Evolutionary conservation across 2,797 vertebrate genomes (phyloP).

Genomic region (Hafferia zeledoni): DNA sequence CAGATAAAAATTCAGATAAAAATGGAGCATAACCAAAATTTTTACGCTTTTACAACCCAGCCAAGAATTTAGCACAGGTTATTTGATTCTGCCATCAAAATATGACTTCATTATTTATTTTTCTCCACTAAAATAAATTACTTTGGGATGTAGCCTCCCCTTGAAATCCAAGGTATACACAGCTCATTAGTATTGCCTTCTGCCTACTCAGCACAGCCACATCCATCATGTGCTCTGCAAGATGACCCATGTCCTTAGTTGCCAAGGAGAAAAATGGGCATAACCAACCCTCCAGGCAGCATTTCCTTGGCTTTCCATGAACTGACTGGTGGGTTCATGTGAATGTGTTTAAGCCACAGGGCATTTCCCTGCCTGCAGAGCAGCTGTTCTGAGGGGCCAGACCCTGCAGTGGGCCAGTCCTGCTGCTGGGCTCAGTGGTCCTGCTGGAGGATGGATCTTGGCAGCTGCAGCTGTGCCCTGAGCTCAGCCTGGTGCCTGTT

Average conservation of each 20-base stretch:
- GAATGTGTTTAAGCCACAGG: too few species aligned
- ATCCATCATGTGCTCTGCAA: not conserved
- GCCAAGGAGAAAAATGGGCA: not conserved
- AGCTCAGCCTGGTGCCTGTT: too few species aligned
- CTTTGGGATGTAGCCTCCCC: not conserved
- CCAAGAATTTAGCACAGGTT: not conserved
- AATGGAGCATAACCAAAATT: not conserved
- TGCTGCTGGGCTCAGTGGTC: too few species aligned
- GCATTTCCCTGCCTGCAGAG: too few species aligned
- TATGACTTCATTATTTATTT: not conserved
- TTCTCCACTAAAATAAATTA: not conserved
- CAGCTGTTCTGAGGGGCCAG: too few species aligned
- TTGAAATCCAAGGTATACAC: not conserved
- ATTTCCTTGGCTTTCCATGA: accelerated
- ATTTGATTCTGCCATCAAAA: not conserved
- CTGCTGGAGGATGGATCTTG: too few species aligned
- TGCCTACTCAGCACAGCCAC: not conserved
- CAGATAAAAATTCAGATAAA: not conserved
- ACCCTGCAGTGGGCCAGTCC: too few species aligned
- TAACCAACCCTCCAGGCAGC: accelerated
- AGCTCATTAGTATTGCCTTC: not conserved
- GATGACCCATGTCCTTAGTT: accelerated
- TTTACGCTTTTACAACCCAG: not conserved
- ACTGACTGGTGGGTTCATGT: accelerated
- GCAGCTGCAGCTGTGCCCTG: too few species aligned